A percentile compares a stretch with the other conserved stretches of the same genome.
Conservation (phyloP, 2,797 vertebrate genomes). For the Amphiprion clarkii region DNA sequence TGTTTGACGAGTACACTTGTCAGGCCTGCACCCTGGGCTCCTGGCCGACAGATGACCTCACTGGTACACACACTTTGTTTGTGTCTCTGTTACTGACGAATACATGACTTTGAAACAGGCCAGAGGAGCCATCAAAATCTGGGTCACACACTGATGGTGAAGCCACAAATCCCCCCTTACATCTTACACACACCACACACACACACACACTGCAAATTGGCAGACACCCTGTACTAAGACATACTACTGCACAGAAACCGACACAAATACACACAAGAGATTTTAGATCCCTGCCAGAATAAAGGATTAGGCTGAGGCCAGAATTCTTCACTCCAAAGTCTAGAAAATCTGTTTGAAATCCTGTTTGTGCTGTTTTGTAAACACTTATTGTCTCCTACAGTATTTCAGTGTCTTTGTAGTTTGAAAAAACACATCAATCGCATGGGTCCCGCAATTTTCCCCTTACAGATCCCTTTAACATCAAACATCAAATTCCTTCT, state of each 20-base stretch:
- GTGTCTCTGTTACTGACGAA: slow-evolving; percentile 8
- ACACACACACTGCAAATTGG: not conserved
- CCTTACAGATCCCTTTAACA: not conserved
- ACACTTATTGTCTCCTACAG: slow-evolving; percentile 2
- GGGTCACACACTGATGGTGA: slow-evolving; percentile 36
- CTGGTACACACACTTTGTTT: slow-evolving; percentile 84
- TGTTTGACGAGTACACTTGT: slow-evolving; percentile 97
- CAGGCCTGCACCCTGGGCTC: slow-evolving; percentile 93
- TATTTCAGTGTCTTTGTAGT: slow-evolving; percentile 2
- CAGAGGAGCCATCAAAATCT: slow-evolving; percentile 36
- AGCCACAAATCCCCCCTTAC: slow-evolving; percentile 33
- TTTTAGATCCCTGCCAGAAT: slow-evolving; percentile 30
- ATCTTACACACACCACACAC: not conserved
- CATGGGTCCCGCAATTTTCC: not conserved
- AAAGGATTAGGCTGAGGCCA: slow-evolving; percentile 43
- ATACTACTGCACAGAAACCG: slow-evolving; percentile 11
- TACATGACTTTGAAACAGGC: slow-evolving; percentile 6
- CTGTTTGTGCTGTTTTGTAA: slow-evolving; percentile 3
- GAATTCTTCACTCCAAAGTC: slow-evolving; percentile 30
- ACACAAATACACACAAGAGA: slow-evolving; percentile 33
- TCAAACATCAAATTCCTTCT: not conserved
- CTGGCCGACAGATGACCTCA: slow-evolving; percentile 96
- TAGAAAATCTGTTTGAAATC: slow-evolving; percentile 15
- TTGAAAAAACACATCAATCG: not conserved
- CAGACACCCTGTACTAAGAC: slow-evolving; percentile 19